Conservation (phyloP, 2,113 vertebrate species). For the Condylura cristata region DNA sequence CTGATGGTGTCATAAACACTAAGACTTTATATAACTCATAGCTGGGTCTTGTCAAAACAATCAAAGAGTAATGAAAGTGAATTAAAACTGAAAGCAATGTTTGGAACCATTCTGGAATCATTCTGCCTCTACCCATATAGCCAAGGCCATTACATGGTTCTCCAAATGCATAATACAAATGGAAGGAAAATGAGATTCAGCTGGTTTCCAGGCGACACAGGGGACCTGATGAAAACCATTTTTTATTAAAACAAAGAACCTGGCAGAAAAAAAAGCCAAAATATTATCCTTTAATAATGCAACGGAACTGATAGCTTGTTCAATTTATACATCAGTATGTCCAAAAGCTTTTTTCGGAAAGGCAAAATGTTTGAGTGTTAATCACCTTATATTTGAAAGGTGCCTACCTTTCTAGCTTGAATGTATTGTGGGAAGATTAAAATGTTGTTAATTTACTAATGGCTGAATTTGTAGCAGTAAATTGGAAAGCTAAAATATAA, state of each 20-base stretch:
- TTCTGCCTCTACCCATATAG: background rate
- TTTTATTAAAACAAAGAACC: constrained; percentile 70
- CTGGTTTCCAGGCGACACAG: constrained; percentile 41
- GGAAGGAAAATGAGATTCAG: constrained; percentile 62
- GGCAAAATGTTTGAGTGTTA: constrained; percentile 60
- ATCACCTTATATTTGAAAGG: constrained; percentile 36
- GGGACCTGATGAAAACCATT: constrained; percentile 27
- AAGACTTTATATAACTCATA: constrained; percentile 61
- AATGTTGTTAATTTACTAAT: constrained; percentile 32
- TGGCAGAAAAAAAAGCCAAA: constrained; percentile 55
- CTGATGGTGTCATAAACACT: constrained; percentile 16
- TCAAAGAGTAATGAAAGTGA: constrained; percentile 63
- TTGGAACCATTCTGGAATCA: constrained; percentile 47
- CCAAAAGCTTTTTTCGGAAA: constrained; percentile 50
- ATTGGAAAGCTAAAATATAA: constrained; percentile 46
- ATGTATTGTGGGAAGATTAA: background rate
- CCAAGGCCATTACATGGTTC: constrained; percentile 52
- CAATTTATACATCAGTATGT: constrained; percentile 62
- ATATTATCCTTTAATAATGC: constrained; percentile 62
- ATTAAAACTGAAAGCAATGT: constrained; percentile 53
- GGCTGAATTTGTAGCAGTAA: constrained; percentile 2
- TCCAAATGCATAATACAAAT: constrained; percentile 56
- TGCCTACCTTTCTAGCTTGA: constrained; percentile 48
- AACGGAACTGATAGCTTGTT: constrained; percentile 45
- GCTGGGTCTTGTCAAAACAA: constrained; percentile 71